A percentile compares a stretch with the other conserved stretches of the same genome.
Conservation (phyloP, 2,888 invertebrate species). For the Pegoplata infirma region DNA sequence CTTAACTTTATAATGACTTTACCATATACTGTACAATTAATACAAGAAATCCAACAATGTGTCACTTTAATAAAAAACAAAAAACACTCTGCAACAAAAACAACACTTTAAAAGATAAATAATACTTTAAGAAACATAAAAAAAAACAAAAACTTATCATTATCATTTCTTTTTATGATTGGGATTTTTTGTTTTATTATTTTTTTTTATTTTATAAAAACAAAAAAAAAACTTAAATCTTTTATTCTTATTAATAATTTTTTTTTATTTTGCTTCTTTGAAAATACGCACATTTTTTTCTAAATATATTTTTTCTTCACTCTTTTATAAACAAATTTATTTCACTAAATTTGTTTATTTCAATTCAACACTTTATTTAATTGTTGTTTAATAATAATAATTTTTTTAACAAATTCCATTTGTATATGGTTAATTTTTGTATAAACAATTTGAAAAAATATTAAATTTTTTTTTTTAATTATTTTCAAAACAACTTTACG, state of each 20-base stretch:
- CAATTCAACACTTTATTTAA: constrained; percentile 41
- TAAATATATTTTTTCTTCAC: background rate
- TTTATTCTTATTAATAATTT: constrained; percentile 21
- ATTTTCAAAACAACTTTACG: background rate
- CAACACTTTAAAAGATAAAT: constrained; percentile 3
- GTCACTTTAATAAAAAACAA: constrained; percentile 7
- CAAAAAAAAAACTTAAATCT: background rate
- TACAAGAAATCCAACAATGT: constrained; percentile 15
- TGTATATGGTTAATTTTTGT: constrained; percentile 37
- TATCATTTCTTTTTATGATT: background rate
- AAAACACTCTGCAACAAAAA: background rate
- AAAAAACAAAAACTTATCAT: constrained; percentile 2
- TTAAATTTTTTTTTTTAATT: background rate
- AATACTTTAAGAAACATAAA: background rate
- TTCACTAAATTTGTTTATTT: constrained; percentile 48
- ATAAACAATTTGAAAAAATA: constrained; percentile 35
- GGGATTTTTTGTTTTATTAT: constrained; percentile 1
- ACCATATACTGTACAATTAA: background rate
- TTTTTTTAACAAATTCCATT: constrained; percentile 49
- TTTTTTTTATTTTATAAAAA: constrained; percentile 1
- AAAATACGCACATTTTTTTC: constrained; percentile 1
- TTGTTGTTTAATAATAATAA: constrained; percentile 44
- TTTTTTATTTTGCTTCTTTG: background rate
- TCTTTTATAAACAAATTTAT: background rate
- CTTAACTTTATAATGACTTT: background rate